A percentile compares a stretch with the other conserved stretches of the same genome.
Evolutionary conservation across 2,888 invertebrate genomes (phyloP).

Genomic region (Metacarcinus magister): DNA sequence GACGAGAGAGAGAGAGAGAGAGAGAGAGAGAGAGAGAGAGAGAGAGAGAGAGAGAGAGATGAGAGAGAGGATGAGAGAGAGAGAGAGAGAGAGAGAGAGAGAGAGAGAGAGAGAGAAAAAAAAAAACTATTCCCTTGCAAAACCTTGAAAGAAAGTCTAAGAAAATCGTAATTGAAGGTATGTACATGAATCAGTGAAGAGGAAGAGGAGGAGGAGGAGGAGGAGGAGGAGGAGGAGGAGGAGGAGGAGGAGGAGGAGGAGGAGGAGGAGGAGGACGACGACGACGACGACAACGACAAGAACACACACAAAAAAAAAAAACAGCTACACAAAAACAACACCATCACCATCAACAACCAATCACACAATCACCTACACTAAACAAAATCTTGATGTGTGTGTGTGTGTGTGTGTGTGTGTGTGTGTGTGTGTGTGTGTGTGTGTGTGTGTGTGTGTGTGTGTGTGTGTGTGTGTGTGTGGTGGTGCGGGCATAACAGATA

Average conservation of each 20-base stretch:
- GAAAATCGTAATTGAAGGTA: neutral
- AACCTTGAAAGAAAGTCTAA: neutral
- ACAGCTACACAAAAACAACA: too few relatives aligned
- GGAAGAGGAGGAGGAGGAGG: neutral
- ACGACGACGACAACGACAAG: too few relatives aligned
- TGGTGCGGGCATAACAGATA: neutral
- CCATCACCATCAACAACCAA: neutral
- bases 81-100: too few relatives aligned
- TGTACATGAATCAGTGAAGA: neutral
- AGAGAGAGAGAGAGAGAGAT: conserved; percentile 9
- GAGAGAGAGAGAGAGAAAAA: too few relatives aligned
- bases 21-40: conserved; percentile 26
- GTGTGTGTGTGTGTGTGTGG: too few relatives aligned
- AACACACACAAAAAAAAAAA: too few relatives aligned
- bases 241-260: conserved; percentile 26
- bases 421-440: too few relatives aligned
- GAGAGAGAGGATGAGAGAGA: too few relatives aligned
- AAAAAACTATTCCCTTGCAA: neutral
- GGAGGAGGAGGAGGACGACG: conserved; percentile 3
- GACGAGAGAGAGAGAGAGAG: neutral
- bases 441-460: too few relatives aligned
- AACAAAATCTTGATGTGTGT: neutral
- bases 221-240: conserved; percentile 5
- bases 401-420: neutral
- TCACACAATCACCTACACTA: neutral